Base-by-base conservation (phyloP, 1,140 invertebrate genomes). In the Rhopalosiphum padi region DNA sequence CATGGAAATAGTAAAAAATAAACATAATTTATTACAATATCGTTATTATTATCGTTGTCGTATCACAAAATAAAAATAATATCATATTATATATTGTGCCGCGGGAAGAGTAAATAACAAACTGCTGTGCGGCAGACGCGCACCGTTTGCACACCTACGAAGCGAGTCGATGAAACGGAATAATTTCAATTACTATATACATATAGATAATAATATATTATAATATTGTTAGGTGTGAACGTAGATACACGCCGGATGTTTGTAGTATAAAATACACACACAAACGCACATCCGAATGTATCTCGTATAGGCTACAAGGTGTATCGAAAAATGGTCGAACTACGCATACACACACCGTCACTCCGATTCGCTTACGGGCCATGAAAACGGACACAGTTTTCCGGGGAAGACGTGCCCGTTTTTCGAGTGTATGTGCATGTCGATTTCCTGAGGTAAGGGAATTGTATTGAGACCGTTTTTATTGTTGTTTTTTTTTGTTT, bases 381-480 rank as follows among this genome's bases (percentile, higher is more conserved):
- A 77, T 15, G 60, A 68, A 68, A 77, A 77, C 18, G n/a, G 60
- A 77, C n/a, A 77, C 0, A 77, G 30, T 77, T n/a, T 77, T 77
- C n/a, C 60, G 60, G 30, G n/a, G 5, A 77, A 30, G 60, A 77
- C 15, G 60, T n/a, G 60, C 15, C 60, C 18, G 60, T 77, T n/a
- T n/a, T n/a, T n/a, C 6, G 46, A 7, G 43, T 41, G 46, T 86
- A 23, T 88, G 43, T 46, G 46, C 30, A 7, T 85, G 77, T 6
- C 41, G 85, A 77, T 86, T n/a, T 86, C 25, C 25, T 15, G 37
- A 30, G 41, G 60, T 43, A 43, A 86, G 43, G 30, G n/a, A 21
- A 51, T 88, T n/a, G 46, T 88, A 48, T 88, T 88, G 37, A 41
- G 88, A 55, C 55, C 41, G 88, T 55, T 55, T 41, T 89, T 89